Evolutionary conservation across 2,888 invertebrate species (phyloP).

Genomic region (Chloroclystis v-ata): DNA sequence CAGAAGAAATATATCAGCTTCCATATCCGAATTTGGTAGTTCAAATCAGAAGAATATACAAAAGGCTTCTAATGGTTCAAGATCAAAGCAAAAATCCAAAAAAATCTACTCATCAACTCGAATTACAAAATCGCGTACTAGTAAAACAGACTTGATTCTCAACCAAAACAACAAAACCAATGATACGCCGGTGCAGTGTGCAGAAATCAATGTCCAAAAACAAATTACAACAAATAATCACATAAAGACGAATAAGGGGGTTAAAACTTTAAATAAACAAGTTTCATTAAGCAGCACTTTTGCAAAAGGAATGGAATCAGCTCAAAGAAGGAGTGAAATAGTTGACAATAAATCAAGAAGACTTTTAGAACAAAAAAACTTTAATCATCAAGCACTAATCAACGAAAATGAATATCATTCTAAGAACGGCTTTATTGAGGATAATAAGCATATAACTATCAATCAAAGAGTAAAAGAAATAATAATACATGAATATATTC

Average conservation of each 20-base stretch:
- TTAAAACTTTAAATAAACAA: slow-evolving; percentile 13
- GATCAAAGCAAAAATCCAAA: too few species aligned
- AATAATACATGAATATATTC: slow-evolving; percentile 30
- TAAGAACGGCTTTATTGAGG: slow-evolving; percentile 21
- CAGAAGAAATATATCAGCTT: too few species aligned
- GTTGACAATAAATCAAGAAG: slow-evolving; percentile 28
- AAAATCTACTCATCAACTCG: too few species aligned
- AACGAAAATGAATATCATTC: slow-evolving; percentile 30
- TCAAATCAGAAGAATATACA: too few species aligned
- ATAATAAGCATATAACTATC: slow-evolving; percentile 28
- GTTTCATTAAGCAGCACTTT: slow-evolving; percentile 29
- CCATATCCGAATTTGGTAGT: too few species aligned
- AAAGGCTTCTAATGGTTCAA: too few species aligned
- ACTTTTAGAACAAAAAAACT: slow-evolving; percentile 22
- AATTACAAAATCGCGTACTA: too few species aligned
- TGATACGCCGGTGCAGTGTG: too few species aligned
- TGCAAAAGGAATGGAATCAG: slow-evolving; percentile 29
- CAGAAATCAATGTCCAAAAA: too few species aligned
- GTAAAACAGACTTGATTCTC: too few species aligned
- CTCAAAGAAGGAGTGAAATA: slow-evolving; percentile 34
- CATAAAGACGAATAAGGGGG: slow-evolving; percentile 9
- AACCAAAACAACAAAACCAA: too few species aligned
- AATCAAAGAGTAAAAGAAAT: slow-evolving; percentile 32
- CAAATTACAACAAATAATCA: slow-evolving; percentile 6
- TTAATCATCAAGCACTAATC: slow-evolving; percentile 19